Conservation (phyloP, 2,888 invertebrate species). For the Hirudinaria manillensis region DNA sequence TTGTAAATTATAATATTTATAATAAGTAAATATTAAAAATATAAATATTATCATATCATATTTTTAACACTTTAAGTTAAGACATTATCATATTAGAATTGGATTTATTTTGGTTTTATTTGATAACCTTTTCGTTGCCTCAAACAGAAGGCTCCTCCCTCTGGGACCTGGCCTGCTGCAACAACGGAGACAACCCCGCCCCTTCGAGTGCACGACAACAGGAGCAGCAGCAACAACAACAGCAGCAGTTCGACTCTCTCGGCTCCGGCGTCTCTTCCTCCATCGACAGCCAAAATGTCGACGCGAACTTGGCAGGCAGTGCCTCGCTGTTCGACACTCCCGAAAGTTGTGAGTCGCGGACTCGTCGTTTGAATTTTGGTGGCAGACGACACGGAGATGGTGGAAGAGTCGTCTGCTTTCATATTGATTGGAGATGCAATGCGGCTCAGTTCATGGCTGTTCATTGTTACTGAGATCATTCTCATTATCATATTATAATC, state of each 20-base stretch:
- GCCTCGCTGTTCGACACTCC: not conserved
- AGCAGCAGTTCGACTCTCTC: not conserved
- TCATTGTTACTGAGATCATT: not conserved
- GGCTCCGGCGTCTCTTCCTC: not conserved
- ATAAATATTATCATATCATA: not conserved
- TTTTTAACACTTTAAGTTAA: too few species aligned
- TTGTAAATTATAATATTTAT: not conserved
- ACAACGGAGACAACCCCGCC: not conserved
- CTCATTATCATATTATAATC: not conserved
- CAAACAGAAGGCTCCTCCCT: not conserved
- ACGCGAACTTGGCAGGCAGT: too few species aligned
- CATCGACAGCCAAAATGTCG: not conserved
- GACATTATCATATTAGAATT: too few species aligned
- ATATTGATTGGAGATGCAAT: not conserved
- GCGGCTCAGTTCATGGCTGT: not conserved
- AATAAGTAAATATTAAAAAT: not conserved
- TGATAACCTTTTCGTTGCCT: not conserved
- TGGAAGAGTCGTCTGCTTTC: not conserved
- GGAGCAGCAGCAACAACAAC: slow-evolving; percentile 2
- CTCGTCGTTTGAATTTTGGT: not conserved
- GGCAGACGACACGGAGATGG: not conserved
- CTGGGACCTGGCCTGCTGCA: not conserved
- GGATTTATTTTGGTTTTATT: too few species aligned
- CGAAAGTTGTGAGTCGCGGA: not conserved
- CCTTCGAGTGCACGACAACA: not conserved